Evolutionary conservation across 2,888 invertebrate species (phyloP), one percentile per base, ranked within the genome.

Genomic region (Germaria angustata): DNA sequence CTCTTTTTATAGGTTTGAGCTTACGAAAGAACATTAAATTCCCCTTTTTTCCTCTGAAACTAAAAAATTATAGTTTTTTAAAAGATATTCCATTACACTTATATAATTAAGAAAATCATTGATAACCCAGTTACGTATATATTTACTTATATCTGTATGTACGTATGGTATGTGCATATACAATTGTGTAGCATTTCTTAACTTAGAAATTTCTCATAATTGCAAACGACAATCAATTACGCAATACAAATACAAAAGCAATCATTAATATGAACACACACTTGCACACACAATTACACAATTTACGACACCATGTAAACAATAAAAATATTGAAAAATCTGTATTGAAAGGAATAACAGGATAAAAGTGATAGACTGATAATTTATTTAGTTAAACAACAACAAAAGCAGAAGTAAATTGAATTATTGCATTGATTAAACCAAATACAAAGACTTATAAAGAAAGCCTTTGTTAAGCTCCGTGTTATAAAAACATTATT

Each of bases 161-260:
- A n/a, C n/a, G n/a, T n/a, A n/a, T n/a, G n/a, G n/a, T n/a, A n/a
- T n/a, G n/a, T n/a, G n/a, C n/a, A n/a, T n/a, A n/a, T n/a, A n/a
- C n/a, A n/a, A n/a, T n/a, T n/a, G n/a, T n/a, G n/a, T n/a, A n/a
- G n/a, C n/a, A n/a, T n/a, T n/a, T n/a, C n/a, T n/a, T n/a, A n/a
- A n/a, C n/a, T n/a, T n/a, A n/a, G n/a, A n/a, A 44, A 68, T 68
- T 41, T 59, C 22, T 53, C 32, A 68, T 55, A 69, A 69, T 77
- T 77, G 51, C 59, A 68, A 77, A 39, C 24, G 39, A 24, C 51
- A 61, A 61, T 77, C 63, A 78, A 46, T 69, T 63, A 71, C 61
- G 28, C 39, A 51, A 61, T 32, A 51, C n/a, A 46, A 22, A 53
- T 20, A 32, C n/a, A 57, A 59, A 32, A 44, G 13, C 17, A 66